Conservation (phyloP, 2,797 vertebrate genomes). For the Tolypeutes matacus region DNA sequence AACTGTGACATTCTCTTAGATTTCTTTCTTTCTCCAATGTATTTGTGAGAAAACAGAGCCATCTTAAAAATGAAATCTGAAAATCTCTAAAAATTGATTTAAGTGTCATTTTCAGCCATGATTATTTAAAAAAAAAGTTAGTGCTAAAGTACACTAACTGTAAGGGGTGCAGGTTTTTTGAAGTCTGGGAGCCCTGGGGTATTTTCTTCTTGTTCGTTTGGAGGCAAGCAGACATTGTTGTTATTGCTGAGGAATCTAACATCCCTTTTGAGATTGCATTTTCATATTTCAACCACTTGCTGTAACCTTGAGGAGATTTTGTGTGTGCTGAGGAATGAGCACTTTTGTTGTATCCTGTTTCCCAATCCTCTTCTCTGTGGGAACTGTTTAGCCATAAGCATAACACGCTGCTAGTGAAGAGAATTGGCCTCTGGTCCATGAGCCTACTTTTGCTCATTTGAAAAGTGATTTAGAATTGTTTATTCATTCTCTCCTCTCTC, state of each 20-base stretch:
- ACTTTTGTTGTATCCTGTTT: not conserved
- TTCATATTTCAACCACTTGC: not conserved
- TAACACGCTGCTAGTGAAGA: not conserved
- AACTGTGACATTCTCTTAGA: not conserved
- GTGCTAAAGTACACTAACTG: not conserved
- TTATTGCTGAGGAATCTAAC: not conserved
- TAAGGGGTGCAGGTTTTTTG: fast-evolving
- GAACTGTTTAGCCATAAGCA: not conserved
- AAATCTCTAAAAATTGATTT: not conserved
- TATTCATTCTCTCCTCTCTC: not conserved
- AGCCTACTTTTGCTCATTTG: not conserved
- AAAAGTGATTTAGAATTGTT: not conserved
- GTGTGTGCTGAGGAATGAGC: fast-evolving
- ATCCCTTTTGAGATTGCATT: not conserved
- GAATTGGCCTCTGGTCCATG: not conserved
- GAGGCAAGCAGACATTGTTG: fast-evolving
- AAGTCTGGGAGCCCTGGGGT: not conserved
- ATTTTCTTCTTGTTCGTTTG: not conserved
- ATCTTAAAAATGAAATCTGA: not conserved
- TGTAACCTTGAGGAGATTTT: not conserved
- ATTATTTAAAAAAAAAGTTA: not conserved
- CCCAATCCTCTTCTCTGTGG: not conserved
- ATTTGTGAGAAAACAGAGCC: not conserved
- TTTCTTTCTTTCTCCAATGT: not conserved
- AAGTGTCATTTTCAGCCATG: not conserved